These are phyloP conservation scores for Drosophila nebulosa DNA, from an alignment of 1,140 invertebrate species.

Conservation along the genomic window DNA sequence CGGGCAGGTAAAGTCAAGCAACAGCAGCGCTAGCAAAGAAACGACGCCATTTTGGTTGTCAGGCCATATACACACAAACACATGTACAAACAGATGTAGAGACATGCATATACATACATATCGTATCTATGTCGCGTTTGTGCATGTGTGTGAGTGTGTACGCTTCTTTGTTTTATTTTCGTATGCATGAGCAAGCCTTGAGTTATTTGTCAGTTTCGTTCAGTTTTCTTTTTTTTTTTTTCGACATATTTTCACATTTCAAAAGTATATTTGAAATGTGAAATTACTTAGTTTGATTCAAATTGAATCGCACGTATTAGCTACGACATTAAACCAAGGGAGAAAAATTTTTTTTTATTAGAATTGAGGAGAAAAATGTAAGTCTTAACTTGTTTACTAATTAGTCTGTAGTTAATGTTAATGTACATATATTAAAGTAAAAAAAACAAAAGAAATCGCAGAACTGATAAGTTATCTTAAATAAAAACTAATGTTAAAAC, in stretches of 20 bases:
- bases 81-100: not conserved
- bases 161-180: slow-evolving; percentile 42
- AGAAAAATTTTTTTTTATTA: not conserved
- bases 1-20: not conserved
- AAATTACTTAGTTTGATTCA: slow-evolving; percentile 9
- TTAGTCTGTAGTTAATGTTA: slow-evolving; percentile 11
- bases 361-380: not conserved
- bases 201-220: slow-evolving; percentile 23
- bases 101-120: not conserved
- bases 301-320: slow-evolving; percentile 25
- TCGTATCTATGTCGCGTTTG: not conserved
- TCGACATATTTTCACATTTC: slow-evolving; percentile 26
- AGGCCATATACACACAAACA: slow-evolving; percentile 5
- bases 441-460: slow-evolving; percentile 24
- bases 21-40: not conserved
- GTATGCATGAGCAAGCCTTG: slow-evolving; percentile 51
- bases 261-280: slow-evolving; percentile 12
- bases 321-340: not conserved
- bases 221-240: slow-evolving; percentile 10
- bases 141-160: not conserved
- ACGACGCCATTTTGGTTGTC: slow-evolving; percentile 8
- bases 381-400: not conserved
- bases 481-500: slow-evolving; percentile 56
- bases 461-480: slow-evolving; percentile 67
- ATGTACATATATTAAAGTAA: slow-evolving; percentile 29